Evolutionary conservation across 2,113 vertebrate genomes (phyloP), one percentile per base, ranked within the genome.

Genomic region (Propithecus coquereli): DNA sequence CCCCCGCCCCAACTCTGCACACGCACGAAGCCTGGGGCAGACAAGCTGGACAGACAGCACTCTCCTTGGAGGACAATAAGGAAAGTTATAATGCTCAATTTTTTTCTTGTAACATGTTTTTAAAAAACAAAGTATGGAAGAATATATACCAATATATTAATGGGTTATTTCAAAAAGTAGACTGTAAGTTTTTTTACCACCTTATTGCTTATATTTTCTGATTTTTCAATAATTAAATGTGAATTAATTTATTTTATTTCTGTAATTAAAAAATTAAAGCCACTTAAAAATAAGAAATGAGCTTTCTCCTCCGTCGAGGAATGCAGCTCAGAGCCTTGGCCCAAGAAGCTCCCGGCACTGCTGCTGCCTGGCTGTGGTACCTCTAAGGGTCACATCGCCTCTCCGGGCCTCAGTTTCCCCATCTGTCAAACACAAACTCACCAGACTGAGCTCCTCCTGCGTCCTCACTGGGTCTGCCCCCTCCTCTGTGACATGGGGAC

Each of bases 211-310:
- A 23, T 11, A 68, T 63, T 92, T 95, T 70, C 81, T 71, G 5
- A n/a, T 50, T 89, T 91, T 94, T 94, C 66, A 82, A 34, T 85
- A 47, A 43, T 57, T 68, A 84, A 90, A 77, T 61, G 47, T 43
- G n/a, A 80, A 52, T 76, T 63, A 27, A 61, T 17, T 27, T 85
- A 80, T 45, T 76, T 63, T 61, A 61, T 27, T 85, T 59, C 71
- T 87, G 45, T 30, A 84, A 80, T 85, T 70, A 57, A 74, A 65
- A 65, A 85, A 85, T 68, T 27, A 40, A 65, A 90, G 37, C 22
- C 84, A 30, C 25, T 63, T 54, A 54, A 45, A 76, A 84, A 59
- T 83, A 65, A 77, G 74, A 47, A 50, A 70, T 0, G 16, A 82
- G 45, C 11, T 8, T 45, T 66, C 87, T 91, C n/a, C 37, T 74